Base-by-base conservation (phyloP, 1,140 invertebrate species). In the Cydia fagiglandana region DNA sequence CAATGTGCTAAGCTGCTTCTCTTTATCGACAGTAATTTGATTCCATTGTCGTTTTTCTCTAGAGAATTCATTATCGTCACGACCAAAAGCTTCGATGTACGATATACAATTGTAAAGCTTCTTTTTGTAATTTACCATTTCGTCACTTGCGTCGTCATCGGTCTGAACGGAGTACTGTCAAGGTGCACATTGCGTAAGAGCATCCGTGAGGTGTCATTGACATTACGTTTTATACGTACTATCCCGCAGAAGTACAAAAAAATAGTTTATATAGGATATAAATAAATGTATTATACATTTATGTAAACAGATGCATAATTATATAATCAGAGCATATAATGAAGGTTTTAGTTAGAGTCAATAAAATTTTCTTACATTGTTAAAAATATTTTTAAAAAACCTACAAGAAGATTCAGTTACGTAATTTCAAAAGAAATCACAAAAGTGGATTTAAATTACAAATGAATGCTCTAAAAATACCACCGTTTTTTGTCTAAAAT, bases 201-300 rank as follows among this genome's bases (percentile, higher is more conserved):
- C 84, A 89, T 89, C 85, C 86, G 86, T 84, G 82, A 80, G 80
- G 83, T 88, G 89, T 92, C 91, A 92, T 87, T 91, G 90, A 92
- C 90, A 88, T 89, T 86, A 88, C 85, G 84, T 81, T 85, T 70
- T 10, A 24, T 24, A 24, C 1, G 24, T 83, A 61, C n/a, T 61
- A 61, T 61, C n/a, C 7, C 17, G 24, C 7, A 24, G 56, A n/a
- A 53, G 15, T 50, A 15, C 45, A 61, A 10, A 61, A 47, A 47
- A 15, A 47, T 13, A 7, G 38, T 17, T 61, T 61, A 24, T 61
- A 41, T 41, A 41, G 38, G 38, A 7, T 9, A 41, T 41, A 10
- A 10, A 41, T 41, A 1, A 9, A 10, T 0, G 34, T 41, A 41
- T 41, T 41, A 7, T 41, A 41, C 9, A 41, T 41, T 10, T 41